A percentile compares a stretch with the other conserved stretches of the same genome.
Evolutionary conservation across 2,113 vertebrate genomes (phyloP).

Genomic region (Vireo altiloquus): DNA sequence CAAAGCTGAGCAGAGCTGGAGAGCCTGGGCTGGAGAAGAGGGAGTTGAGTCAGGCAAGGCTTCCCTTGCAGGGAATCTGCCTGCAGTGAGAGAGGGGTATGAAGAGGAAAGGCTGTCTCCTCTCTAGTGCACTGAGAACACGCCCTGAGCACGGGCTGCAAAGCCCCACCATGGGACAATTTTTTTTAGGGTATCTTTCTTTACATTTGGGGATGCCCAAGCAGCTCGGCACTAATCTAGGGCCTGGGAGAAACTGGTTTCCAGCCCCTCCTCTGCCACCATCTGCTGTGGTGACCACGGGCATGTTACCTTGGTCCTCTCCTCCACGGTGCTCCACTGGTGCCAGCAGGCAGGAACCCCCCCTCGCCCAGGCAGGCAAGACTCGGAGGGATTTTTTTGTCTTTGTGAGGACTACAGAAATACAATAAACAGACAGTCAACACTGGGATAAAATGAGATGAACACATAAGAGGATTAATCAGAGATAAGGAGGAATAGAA

Average conservation of each 20-base stretch:
- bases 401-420: background rate
- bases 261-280: background rate
- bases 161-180: background rate
- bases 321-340: background rate
- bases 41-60: background rate
- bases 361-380: background rate
- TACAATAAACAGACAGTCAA: background rate
- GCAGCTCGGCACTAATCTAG: background rate
- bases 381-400: background rate
- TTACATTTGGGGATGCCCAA: background rate
- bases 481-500: background rate
- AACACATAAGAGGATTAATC: conserved; percentile 31
- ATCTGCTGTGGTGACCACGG: fast-evolving
- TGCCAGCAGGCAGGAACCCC: background rate
- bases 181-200: background rate
- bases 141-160: background rate
- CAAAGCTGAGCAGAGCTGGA: background rate
- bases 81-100: background rate
- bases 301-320: background rate
- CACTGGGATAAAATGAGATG: background rate
- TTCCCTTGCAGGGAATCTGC: background rate
- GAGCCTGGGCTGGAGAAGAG: background rate
- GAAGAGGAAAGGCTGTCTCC: background rate
- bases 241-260: background rate
- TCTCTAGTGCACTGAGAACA: fast-evolving